Base-by-base conservation (phyloP, 2,888 invertebrate genomes). In the Pachymerium ferrugineum region DNA sequence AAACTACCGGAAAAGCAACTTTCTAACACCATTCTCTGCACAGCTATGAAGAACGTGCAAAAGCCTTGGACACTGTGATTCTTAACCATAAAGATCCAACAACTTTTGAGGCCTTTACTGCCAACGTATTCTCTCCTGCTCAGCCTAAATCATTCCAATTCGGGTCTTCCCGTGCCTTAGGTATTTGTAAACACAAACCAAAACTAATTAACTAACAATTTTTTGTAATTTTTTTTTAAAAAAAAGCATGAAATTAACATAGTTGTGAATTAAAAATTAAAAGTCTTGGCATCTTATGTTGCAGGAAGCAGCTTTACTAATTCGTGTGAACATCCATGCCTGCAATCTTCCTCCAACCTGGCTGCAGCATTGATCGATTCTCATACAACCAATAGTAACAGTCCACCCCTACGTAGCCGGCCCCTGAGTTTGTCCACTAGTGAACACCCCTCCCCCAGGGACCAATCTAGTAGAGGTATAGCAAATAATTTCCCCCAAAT, bases 41-140 rank as follows among this genome's bases (percentile, higher is more conserved):
- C 83, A 96, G 95, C 81, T 95, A 94, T 84, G 92, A 94, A 83
- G 97, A 97, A 85, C 88, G 97, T 78, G 89, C 92, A 78, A 88
- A 92, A 78, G 90, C 90, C 30, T 86, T 97, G 77, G 91, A 92
- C 80, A 91, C 90, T 72, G 90, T 97, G 30, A 91, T 94, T 74
- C 87, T 88, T 75, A 89, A 92, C 79, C 93, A 96, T 84, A 92
- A 92, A 81, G 90, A 90, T 81, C 88, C 89, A 75, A 89, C 92
- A 77, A 94, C 94, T 73, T 97, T 94, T 85, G 97, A 97, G 84
- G 90, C 90, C 77, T 97, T 93, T 83, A 82, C 84, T 68, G 81
- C 83, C n/a, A 80, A 82, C 77, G 82, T 85, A 1, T 85, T 83
- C 79, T 82, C 83, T 70, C 85, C 85, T 35, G 82, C 81, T 38